Evolutionary conservation across 2,797 vertebrate species (phyloP), one percentile per base, ranked within the genome.

Genomic region (Hephaestus fuliginosus): DNA sequence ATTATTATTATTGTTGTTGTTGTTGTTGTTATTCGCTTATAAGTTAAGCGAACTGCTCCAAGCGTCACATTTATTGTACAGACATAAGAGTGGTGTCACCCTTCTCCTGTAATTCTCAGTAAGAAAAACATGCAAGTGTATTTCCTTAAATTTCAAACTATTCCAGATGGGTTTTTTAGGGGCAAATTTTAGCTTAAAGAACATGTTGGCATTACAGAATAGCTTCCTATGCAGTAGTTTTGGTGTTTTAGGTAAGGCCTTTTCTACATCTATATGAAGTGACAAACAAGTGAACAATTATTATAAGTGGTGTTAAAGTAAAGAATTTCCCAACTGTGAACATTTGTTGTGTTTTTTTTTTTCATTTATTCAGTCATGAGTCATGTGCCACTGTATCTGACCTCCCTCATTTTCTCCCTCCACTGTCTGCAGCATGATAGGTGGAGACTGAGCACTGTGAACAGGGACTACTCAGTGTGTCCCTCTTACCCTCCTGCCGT

Each of bases 391-490:
- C 11, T 10, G 39, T 43, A 1, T 49, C 6, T 44, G 5, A 9
- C 36, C 46, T 52, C 17, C 17, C 39, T 68, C 7, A 4, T 62
- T 22, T 3, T 76, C 46, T 79, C 28, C 13, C 48, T 73, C 18
- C 22, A 53, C 25, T 79, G 41, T 87, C 61, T 80, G 58, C 90
- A 97, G 98, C 96, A 94, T 5, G 80, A 85, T 30, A 89, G 57
- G n/a, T 97, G 97, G 97, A 94, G 96, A 46, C 82, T 97, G 86
- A 97, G 96, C 70, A 58, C 77, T 0, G 93, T 96, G 76, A 98
- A 98, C 91, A 44, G 10, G 57, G 95, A 95, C 58, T 97, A 95
- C 88, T 79, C 80, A 1, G 83, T 95, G 70, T 97, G 97, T 72
- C 86, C 95, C 12, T 96, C 96, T 39, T 97, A 97, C 89, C 96